Evolutionary conservation across 2,113 vertebrate species (phyloP), one percentile per base, ranked within the genome.

Genomic region (Probosciger aterrimus): DNA sequence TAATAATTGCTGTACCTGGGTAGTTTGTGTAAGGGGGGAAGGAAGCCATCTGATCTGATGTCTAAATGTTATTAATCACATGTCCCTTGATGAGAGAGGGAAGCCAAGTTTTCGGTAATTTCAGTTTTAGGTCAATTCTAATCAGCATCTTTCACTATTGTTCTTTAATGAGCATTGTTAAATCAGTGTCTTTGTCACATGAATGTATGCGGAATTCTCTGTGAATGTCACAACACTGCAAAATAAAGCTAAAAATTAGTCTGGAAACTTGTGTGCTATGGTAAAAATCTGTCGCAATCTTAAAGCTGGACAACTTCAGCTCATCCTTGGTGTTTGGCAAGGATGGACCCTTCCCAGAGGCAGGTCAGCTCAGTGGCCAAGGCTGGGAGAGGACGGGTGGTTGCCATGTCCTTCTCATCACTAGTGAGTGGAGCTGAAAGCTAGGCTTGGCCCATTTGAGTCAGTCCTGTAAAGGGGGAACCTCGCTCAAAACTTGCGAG

Each of bases 161-260:
- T 76, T 89, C 63, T 91, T 93, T 83, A 96, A 86, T 84, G 27
- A 94, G n/a, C 7, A 2, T 65, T 85, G 64, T 94, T 39, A 83
- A 80, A 89, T 80, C 3, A 6, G 15, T 53, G 23, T n/a, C 64
- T 44, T 65, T 57, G 60, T 75, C 71, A 86, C 57, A 39, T 9
- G 20, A 78, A 87, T 47, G 59, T 64, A 41, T 2, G 11, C 4
- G 2, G 69, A 88, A 82, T 95, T 92, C 41, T 92, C 64, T 53
- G n/a, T 68, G 60, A 88, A 90, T 50, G 33, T 67, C 73, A 92
- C 73, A 88, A 69, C 30, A 57, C 3, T 37, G 63, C 78, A 84
- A 73, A 97, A 96, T 97, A 97, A 96, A 95, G 43, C n/a, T 68
- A 57, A 79, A 88, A 53, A 60, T 24, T 62, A 65, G 20, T 67